A percentile compares a stretch with the other conserved stretches of the same genome.
phyloP scores from a whole-genome alignment of 2,113 vertebrate genomes.

The Siniperca chuatsi region DNA sequence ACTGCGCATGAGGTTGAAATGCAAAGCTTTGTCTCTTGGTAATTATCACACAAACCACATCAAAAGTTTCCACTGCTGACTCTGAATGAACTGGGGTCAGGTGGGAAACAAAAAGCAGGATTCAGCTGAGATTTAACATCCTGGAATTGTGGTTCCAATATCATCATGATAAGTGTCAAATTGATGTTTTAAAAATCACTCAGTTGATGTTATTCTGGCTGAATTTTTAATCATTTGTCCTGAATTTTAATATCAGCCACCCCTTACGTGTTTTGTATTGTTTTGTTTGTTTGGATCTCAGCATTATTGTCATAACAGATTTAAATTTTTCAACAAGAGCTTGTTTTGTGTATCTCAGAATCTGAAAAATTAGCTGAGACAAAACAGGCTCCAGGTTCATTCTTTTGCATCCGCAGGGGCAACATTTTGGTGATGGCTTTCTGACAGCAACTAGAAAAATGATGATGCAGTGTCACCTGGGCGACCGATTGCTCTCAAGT shows the following conservation, averaged over 20 bases:
- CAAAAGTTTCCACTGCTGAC: neutral
- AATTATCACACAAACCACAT: neutral
- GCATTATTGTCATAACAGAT: neutral
- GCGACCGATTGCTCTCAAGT: neutral
- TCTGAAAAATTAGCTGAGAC: neutral
- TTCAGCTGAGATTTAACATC: neutral
- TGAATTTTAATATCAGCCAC: neutral
- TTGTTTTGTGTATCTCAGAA: neutral
- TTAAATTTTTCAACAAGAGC: neutral
- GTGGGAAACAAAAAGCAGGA: neutral
- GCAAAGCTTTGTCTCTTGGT: neutral
- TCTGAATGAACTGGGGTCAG: neutral
- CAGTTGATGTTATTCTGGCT: neutral
- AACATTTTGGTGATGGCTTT: neutral
- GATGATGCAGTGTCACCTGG: accelerated
- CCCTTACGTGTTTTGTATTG: neutral
- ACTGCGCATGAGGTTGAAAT: neutral
- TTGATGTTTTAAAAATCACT: neutral
- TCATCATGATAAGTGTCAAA: neutral
- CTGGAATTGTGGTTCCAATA: accelerated
- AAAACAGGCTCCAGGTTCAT: neutral
- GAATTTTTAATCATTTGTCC: neutral
- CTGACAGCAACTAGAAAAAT: accelerated
- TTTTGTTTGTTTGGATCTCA: too few relatives aligned
- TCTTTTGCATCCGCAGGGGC: neutral